phyloP scores from a whole-genome alignment of 2,888 invertebrate genomes.

The Volucella bombylans region DNA sequence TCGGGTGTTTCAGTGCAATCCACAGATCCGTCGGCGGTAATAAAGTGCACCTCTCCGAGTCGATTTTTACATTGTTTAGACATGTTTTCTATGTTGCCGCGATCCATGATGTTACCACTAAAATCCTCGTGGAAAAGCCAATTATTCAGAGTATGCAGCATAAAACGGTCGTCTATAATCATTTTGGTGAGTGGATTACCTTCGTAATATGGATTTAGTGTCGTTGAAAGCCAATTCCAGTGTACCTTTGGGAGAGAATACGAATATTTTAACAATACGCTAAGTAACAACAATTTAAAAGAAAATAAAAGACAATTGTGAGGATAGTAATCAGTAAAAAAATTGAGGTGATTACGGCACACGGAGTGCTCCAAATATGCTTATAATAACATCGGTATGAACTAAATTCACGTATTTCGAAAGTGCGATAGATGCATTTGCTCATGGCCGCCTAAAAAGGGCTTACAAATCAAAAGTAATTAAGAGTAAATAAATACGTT shows the following conservation, averaged over 20 bases:
- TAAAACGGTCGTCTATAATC: conserved; percentile 91
- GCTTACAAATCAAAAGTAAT: too few relatives aligned
- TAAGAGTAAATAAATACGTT: too few relatives aligned
- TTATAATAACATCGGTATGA: too few relatives aligned
- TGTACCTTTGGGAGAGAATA: conserved; percentile 80
- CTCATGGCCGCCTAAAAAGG: too few relatives aligned
- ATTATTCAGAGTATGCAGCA: conserved; percentile 88
- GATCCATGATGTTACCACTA: conserved; percentile 91
- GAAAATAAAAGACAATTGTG: too few relatives aligned
- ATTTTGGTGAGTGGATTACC: conserved; percentile 88
- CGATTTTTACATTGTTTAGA: conserved; percentile 82
- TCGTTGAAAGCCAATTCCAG: conserved; percentile 94
- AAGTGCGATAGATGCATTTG: too few relatives aligned
- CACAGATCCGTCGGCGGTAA: conserved; percentile 97
- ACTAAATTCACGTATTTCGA: too few relatives aligned
- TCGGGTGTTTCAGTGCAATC: conserved; percentile 93
- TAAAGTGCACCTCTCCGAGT: conserved; percentile 85
- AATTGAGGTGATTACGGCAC: too few relatives aligned
- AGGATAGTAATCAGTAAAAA: too few relatives aligned
- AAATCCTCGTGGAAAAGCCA: conserved; percentile 95
- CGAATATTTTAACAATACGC: not conserved
- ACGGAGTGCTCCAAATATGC: too few relatives aligned
- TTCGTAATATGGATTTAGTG: conserved; percentile 96
- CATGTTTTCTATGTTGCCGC: conserved; percentile 87
- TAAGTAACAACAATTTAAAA: not conserved